These are phyloP conservation scores for Manduca sexta DNA, from an alignment of 1,140 invertebrate genomes.

Conservation along the genomic window DNA sequence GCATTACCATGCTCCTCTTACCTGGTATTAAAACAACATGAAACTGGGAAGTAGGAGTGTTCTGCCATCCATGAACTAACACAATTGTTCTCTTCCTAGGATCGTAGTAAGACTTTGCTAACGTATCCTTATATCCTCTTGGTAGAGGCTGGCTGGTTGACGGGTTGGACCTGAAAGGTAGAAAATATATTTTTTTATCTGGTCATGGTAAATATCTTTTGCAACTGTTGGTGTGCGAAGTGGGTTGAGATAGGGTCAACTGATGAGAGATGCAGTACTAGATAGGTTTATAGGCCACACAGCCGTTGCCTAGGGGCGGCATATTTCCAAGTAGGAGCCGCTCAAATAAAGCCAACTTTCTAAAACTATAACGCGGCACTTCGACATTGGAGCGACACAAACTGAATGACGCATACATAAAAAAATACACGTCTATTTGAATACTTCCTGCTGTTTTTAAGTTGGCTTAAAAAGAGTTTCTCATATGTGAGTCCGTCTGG, in stretches of 20 bases:
- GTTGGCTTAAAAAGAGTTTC: too few relatives aligned
- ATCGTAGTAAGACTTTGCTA: slow-evolving; percentile 22
- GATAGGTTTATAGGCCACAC: neutral
- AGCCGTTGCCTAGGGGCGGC: neutral
- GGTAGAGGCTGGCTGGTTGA: slow-evolving; percentile 19
- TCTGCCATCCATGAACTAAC: slow-evolving; percentile 25
- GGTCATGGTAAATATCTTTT: neutral
- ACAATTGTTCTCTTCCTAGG: slow-evolving; percentile 13
- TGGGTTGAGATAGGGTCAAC: neutral
- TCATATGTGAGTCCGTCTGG: too few relatives aligned
- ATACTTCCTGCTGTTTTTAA: too few relatives aligned
- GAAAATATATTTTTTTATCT: too few relatives aligned
- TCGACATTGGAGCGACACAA: too few relatives aligned
- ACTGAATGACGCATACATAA: too few relatives aligned
- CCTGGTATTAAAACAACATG: slow-evolving; percentile 21
- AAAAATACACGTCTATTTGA: too few relatives aligned
- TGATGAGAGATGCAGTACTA: neutral
- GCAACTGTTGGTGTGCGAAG: too few relatives aligned
- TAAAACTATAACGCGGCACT: too few relatives aligned
- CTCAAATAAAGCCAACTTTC: too few relatives aligned
- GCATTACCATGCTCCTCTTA: slow-evolving; percentile 1
- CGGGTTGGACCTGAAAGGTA: slow-evolving; percentile 16
- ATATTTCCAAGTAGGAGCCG: neutral
- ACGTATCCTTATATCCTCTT: slow-evolving; percentile 7
- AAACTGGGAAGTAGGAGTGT: slow-evolving; percentile 8